phyloP scores from a whole-genome alignment of 2,113 vertebrate species.

The Rhinoptilus africanus region DNA sequence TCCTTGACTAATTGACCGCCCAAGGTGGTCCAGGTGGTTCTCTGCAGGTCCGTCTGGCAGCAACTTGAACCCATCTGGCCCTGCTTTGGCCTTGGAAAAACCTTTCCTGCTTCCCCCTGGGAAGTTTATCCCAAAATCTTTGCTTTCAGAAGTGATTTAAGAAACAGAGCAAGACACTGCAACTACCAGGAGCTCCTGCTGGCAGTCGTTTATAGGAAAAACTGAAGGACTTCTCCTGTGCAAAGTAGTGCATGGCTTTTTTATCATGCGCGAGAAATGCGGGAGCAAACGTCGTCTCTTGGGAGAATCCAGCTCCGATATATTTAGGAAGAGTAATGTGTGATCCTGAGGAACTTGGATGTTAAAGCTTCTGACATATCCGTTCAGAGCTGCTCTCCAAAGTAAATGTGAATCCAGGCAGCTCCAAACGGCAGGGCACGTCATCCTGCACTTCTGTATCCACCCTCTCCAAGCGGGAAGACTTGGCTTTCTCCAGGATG shows the following conservation, averaged over 20 bases:
- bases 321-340: background rate
- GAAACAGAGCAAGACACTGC: background rate
- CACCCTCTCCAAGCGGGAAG: accelerated
- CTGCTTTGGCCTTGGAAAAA: background rate
- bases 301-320: background rate
- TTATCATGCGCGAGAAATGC: accelerated
- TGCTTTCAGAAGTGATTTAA: background rate
- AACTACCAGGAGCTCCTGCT: background rate
- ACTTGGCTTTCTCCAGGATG: accelerated
- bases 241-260: background rate
- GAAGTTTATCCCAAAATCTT: background rate
- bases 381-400: background rate
- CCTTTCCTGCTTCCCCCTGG: background rate
- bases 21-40: conserved; percentile 35
- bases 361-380: background rate
- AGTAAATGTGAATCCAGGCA: background rate
- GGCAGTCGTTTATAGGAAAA: background rate
- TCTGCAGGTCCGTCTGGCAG: background rate
- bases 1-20: background rate
- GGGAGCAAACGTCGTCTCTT: accelerated
- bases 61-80: background rate
- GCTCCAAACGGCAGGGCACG: background rate
- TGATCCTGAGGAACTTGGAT: background rate
- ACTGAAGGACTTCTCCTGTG: background rate
- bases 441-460: background rate